A percentile compares a stretch with the other conserved stretches of the same genome.
Evolutionary conservation across 2,888 invertebrate species (phyloP).

Genomic region (Drosophila nr. perissopoda): DNA sequence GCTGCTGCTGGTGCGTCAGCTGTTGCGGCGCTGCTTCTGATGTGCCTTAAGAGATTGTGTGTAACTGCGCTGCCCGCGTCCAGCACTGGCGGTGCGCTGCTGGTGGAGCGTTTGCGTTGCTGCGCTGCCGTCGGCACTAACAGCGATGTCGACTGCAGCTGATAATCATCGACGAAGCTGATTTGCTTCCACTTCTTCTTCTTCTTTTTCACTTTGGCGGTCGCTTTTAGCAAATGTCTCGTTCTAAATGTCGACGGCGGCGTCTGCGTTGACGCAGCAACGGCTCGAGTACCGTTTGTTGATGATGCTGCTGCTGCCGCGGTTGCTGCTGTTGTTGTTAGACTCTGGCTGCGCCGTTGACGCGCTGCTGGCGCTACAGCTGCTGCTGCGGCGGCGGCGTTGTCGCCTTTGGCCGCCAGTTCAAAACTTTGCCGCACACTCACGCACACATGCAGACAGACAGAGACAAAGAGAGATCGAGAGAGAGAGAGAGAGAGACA

Average conservation of each 20-base stretch:
- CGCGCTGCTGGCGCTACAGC: conserved; percentile 56
- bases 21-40: conserved; percentile 24
- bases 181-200: conserved; percentile 82
- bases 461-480: conserved; percentile 12
- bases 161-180: conserved; percentile 69
- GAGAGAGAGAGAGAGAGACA: background rate
- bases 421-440: conserved; percentile 65
- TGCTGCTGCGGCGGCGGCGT: conserved; percentile 44
- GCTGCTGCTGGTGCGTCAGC: conserved; percentile 76
- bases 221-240: conserved; percentile 76
- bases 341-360: conserved; percentile 67
- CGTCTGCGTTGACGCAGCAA: conserved; percentile 48
- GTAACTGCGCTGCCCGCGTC: conserved; percentile 32
- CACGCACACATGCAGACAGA: conserved; percentile 56
- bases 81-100: conserved; percentile 74
- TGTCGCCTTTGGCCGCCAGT: conserved; percentile 78
- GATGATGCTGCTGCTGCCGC: conserved; percentile 14
- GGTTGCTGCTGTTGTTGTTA: conserved; percentile 36
- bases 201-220: conserved; percentile 80
- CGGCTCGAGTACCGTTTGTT: conserved; percentile 35
- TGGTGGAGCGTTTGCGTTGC: conserved; percentile 69
- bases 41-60: conserved; percentile 58
- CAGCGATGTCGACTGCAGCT: conserved; percentile 55
- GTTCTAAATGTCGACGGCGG: conserved; percentile 60
- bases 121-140: conserved; percentile 42